Evolutionary conservation across 2,888 invertebrate genomes (phyloP).

Genomic region (Rhorus exstirpatorius): DNA sequence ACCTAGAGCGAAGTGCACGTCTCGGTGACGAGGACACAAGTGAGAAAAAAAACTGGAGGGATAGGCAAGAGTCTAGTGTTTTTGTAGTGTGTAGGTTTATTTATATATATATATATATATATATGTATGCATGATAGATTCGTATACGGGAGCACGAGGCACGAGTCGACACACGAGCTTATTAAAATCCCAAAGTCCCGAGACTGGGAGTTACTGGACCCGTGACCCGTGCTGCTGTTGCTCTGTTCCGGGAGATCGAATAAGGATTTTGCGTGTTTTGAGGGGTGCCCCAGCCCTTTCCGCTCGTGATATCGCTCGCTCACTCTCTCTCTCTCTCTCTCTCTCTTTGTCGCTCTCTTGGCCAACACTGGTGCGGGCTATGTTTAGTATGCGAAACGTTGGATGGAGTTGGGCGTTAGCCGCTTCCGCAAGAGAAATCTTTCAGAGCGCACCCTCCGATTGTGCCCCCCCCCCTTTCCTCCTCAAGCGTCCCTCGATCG

Average conservation of each 20-base stretch:
- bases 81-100: too few relatives aligned
- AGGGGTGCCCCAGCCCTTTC: conserved; percentile 9
- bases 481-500: conserved; percentile 1
- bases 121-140: background rate
- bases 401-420: conserved; percentile 80
- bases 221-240: conserved; percentile 51
- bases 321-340: too few relatives aligned
- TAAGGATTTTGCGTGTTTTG: conserved; percentile 56
- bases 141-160: background rate
- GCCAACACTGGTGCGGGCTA: background rate
- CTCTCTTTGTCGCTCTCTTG: background rate
- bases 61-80: background rate
- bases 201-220: conserved; percentile 67
- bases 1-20: conserved; percentile 3
- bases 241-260: conserved; percentile 54
- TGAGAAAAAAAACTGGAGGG: background rate
- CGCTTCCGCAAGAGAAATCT: conserved; percentile 74
- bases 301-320: too few relatives aligned
- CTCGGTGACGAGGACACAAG: conserved; percentile 35
- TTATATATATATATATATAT: too few relatives aligned
- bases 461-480: conserved; percentile 44
- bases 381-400: conserved; percentile 50
- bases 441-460: conserved; percentile 71
- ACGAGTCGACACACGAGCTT: conserved; percentile 42
- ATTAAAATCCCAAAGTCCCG: conserved; percentile 54